Conservation (phyloP, 2,113 vertebrate species). For the Vulpes ferrilata region DNA sequence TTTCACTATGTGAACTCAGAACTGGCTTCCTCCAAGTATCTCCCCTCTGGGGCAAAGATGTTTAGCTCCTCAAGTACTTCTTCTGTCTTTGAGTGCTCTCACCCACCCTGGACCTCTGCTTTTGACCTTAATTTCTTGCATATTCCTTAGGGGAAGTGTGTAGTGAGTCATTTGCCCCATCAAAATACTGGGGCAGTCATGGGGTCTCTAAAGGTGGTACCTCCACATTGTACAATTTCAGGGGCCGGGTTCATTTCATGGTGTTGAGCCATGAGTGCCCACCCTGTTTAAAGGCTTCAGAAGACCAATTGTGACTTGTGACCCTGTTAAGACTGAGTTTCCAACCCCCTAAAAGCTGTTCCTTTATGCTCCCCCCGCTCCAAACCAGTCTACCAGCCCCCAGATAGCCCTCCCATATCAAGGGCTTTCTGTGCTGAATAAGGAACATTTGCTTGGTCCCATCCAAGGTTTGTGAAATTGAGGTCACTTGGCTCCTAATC, state of each 20-base stretch:
- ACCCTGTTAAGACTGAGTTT: conserved; percentile 72
- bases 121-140: background rate
- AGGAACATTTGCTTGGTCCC: background rate
- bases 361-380: conserved; percentile 56
- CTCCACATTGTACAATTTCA: rapidly evolving
- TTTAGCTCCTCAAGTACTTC: background rate
- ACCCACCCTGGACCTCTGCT: background rate
- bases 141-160: conserved; percentile 7
- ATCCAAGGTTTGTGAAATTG: conserved; percentile 61
- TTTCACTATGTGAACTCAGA: background rate
- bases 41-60: background rate
- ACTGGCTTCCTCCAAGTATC: background rate
- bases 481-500: conserved; percentile 61
- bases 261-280: background rate
- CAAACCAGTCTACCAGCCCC: conserved; percentile 46
- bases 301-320: background rate
- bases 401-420: background rate
- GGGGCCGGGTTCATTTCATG: background rate
- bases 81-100: background rate
- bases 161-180: conserved; percentile 75
- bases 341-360: background rate
- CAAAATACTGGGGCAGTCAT: conserved; percentile 64
- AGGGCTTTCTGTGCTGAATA: background rate
- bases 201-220: conserved; percentile 66
- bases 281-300: background rate